Conservation (phyloP, 2,888 invertebrate species). For the Poecilus cupreus region DNA sequence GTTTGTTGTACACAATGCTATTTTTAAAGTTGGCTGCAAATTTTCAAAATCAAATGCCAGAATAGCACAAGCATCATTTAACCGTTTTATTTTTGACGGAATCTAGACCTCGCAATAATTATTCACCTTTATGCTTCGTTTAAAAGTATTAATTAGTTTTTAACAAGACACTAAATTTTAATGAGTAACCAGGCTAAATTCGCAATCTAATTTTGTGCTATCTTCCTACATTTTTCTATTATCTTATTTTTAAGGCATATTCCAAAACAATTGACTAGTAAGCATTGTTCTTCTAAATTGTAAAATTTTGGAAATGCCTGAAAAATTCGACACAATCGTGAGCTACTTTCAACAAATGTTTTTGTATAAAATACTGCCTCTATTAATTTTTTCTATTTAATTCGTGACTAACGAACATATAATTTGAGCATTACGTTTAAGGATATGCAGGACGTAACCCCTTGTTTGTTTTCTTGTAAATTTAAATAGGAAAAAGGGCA, state of each 20-base stretch:
- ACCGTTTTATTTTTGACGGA: constrained; percentile 23
- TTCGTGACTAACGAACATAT: constrained; percentile 34
- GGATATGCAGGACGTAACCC: constrained; percentile 22
- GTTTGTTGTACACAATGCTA: constrained; percentile 31
- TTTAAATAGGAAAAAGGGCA: constrained; percentile 41
- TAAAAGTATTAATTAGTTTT: not conserved
- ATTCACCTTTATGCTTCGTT: not conserved
- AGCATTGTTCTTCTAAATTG: not conserved
- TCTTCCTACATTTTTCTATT: not conserved
- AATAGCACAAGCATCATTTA: constrained; percentile 43
- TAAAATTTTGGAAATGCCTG: constrained; percentile 7
- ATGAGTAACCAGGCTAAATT: not conserved
- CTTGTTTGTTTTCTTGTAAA: constrained; percentile 8
- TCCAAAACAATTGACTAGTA: not conserved
- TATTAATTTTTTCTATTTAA: constrained; percentile 26
- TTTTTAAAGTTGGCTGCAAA: constrained; percentile 46
- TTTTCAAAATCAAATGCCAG: constrained; percentile 45
- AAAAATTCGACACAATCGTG: constrained; percentile 1
- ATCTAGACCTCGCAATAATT: constrained; percentile 11
- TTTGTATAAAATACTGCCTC: constrained; percentile 35
- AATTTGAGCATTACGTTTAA: constrained; percentile 48
- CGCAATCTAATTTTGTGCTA: not conserved
- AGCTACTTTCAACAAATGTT: constrained; percentile 27
- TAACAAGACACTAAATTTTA: not conserved
- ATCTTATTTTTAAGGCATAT: constrained; percentile 16